A percentile compares a stretch with the other conserved stretches of the same genome.
These are phyloP conservation scores for Benitochromis conjunctus DNA, from an alignment of 2,113 vertebrate genomes.

Conservation along the genomic window DNA sequence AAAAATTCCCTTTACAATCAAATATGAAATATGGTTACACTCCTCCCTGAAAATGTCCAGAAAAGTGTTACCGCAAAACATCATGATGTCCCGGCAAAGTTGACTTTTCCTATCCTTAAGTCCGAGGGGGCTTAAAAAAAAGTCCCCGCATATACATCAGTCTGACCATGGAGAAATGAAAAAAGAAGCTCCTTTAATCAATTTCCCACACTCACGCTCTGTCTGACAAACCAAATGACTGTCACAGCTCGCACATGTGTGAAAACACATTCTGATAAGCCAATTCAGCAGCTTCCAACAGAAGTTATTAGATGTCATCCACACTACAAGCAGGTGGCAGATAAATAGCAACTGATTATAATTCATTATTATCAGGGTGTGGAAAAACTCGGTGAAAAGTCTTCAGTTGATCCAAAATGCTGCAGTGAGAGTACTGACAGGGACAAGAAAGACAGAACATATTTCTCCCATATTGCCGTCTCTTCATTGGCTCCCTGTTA, in stretches of 20 bases:
- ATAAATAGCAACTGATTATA: not conserved
- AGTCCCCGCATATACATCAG: not conserved
- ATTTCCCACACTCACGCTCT: slow-evolving; percentile 34
- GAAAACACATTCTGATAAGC: slow-evolving; percentile 27
- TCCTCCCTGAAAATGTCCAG: not conserved
- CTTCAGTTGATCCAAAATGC: not conserved
- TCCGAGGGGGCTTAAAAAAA: not conserved
- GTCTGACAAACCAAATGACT: slow-evolving; percentile 16
- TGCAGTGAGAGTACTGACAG: not conserved
- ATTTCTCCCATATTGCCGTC: not conserved
- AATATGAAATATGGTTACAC: not conserved
- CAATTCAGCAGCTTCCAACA: not conserved
- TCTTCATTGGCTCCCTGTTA: not conserved
- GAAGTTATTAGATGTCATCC: not conserved
- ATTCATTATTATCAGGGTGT: not conserved
- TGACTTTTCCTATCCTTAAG: not conserved
- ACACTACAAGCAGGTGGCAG: not conserved
- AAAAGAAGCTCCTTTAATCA: slow-evolving; percentile 40
- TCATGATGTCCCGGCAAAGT: not conserved
- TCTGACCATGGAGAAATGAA: not conserved
- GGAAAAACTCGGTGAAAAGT: not conserved
- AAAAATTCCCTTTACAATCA: not conserved
- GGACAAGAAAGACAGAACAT: not conserved
- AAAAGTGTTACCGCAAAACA: not conserved
- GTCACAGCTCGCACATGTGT: slow-evolving; percentile 16